Base-by-base conservation (phyloP, 2,113 vertebrate genomes). In the human (Homo sapiens) region DNA sequence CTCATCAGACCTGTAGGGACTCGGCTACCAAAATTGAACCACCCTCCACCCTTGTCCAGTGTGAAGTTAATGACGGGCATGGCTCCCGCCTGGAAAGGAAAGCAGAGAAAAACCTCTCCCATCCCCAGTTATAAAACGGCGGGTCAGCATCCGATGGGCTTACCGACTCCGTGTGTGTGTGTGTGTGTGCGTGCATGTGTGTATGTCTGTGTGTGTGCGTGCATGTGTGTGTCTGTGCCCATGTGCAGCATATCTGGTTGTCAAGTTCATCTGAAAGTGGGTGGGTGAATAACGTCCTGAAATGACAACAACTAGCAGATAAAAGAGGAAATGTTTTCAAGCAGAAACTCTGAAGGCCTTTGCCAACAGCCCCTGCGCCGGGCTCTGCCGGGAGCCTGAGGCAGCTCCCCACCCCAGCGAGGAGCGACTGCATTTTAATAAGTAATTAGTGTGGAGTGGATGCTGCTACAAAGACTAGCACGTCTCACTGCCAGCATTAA, bases 381-480 rank as follows among this genome's bases (percentile, higher is more conserved):
- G 66, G 43, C 95, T 94, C 66, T 27, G 35, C 17, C 16, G 0
- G 80, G 66, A 78, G 87, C 13, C n/a, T 11, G 94, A 79, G 8
- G 92, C 78, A 12, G 61, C 61, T 38, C 84, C 3, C 40, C 81
- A 11, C 64, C 43, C 0, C 48, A 9, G 22, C 1, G 4, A 6
- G 38, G 6, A 43, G 12, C 12, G 5, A 93, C 97, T n/a, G 81
- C 14, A 45, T 87, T 86, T 84, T 92, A 94, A 95, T 57, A 94
- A 2, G 5, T 23, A 94, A 97, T 98, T 90, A 98, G 97, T 3
- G 52, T 73, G 2, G 73, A 66, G 93, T n/a, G 61, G 80, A 85
- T 0, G 25, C 82, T 22, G 96, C 7, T 3, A 0, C 59, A 88
- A 88, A 92, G 95, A 82, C 76, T n/a, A 25, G 52, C 84, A 48